Evolutionary conservation across 2,888 invertebrate species (phyloP).

Genomic region (Synanthedon vespiformis): DNA sequence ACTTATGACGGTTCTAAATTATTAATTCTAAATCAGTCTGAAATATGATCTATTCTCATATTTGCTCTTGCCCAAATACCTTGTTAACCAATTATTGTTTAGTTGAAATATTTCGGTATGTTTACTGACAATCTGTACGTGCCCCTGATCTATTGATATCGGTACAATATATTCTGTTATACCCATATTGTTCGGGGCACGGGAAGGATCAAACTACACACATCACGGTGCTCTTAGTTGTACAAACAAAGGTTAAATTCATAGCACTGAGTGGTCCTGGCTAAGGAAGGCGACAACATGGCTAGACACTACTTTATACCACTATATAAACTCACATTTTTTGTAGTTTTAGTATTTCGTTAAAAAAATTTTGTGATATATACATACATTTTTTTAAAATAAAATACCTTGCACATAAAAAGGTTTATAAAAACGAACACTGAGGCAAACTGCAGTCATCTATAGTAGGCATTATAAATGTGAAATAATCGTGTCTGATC

Average conservation of each 20-base stretch:
- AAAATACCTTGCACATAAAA: neutral
- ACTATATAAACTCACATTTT: neutral
- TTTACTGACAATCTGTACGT: too few species aligned
- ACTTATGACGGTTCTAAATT: too few species aligned
- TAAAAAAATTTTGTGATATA: neutral
- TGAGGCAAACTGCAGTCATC: too few species aligned
- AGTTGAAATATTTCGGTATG: too few species aligned
- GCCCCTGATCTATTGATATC: too few species aligned
- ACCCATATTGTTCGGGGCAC: conserved; percentile 2
- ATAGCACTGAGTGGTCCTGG: conserved; percentile 19
- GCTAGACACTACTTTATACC: neutral
- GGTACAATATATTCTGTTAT: neutral
- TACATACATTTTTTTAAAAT: neutral
- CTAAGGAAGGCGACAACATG: conserved; percentile 21
- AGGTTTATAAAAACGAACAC: too few species aligned
- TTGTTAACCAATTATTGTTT: too few species aligned
- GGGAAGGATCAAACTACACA: conserved; percentile 6
- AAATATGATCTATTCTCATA: too few species aligned
- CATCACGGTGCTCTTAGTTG: conserved; percentile 30
- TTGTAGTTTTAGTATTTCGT: neutral
- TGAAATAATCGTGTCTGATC: too few species aligned
- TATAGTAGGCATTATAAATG: too few species aligned
- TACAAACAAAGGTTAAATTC: conserved; percentile 35
- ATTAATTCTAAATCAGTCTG: too few species aligned
- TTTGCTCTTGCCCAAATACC: too few species aligned